A percentile compares a stretch with the other conserved stretches of the same genome.
phyloP scores from a whole-genome alignment of 1,140 invertebrate genomes.

The Amphibalanus amphitrite region DNA sequence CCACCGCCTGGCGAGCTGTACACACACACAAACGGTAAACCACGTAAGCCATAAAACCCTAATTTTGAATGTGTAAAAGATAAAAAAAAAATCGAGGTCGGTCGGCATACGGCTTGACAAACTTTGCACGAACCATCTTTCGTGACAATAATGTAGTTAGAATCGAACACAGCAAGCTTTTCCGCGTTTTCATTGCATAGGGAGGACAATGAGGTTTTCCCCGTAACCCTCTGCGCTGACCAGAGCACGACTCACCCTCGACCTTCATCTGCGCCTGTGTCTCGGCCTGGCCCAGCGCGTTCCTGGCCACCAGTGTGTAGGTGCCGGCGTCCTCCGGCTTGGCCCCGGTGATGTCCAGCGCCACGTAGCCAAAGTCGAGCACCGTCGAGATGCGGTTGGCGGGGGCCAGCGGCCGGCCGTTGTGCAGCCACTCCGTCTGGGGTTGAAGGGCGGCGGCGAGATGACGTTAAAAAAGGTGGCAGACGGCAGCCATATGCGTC shows the following conservation, averaged over 20 bases:
- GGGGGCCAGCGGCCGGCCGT: slow-evolving; percentile 34
- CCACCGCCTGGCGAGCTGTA: slow-evolving; percentile 41
- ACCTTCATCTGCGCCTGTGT: slow-evolving; percentile 62
- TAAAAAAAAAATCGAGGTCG: too few species aligned
- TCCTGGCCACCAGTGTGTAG: slow-evolving; percentile 75
- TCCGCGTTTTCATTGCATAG: too few species aligned
- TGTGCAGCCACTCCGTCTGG: slow-evolving; percentile 64
- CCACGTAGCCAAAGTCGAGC: slow-evolving; percentile 89
- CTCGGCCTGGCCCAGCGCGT: slow-evolving; percentile 65
- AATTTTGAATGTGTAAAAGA: background rate
- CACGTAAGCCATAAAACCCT: background rate
- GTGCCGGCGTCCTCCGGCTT: slow-evolving; percentile 65
- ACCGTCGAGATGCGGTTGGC: slow-evolving; percentile 79
- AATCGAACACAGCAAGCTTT: too few species aligned
- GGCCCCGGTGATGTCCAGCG: slow-evolving; percentile 78
- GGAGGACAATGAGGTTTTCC: too few species aligned
- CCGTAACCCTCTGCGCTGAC: too few species aligned
- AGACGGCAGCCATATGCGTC: too few species aligned
- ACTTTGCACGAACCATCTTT: too few species aligned
- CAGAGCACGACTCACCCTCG: slow-evolving; percentile 44
- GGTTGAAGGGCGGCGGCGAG: background rate
- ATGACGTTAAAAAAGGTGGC: too few species aligned
- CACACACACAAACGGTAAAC: slow-evolving; percentile 17
- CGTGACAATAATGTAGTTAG: too few species aligned
- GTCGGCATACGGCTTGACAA: too few species aligned